phyloP scores from a whole-genome alignment of 2,113 vertebrate species.

The Noctilio leporinus region DNA sequence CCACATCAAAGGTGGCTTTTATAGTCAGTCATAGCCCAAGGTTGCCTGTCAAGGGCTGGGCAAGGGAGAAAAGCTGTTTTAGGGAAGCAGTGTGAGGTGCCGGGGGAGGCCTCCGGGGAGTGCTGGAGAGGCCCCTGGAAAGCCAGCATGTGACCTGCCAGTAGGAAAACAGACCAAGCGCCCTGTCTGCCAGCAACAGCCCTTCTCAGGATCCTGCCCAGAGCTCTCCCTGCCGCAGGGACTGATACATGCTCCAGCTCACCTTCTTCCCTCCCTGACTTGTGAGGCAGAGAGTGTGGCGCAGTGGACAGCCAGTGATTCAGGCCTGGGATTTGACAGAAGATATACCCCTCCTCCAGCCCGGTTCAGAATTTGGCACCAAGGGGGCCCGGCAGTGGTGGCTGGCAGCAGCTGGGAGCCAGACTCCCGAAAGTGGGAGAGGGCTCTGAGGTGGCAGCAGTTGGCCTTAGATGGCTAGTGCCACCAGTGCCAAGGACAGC shows the following conservation, averaged over 20 bases:
- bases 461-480: not conserved
- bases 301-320: not conserved
- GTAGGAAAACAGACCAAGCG: not conserved
- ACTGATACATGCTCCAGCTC: not conserved
- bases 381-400: not conserved
- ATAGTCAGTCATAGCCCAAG: constrained; percentile 27
- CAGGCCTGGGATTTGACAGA: not conserved
- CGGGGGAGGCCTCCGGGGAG: not conserved
- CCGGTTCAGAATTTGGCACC: not conserved
- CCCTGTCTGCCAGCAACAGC: rapidly evolving
- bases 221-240: not conserved
- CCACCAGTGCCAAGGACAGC: not conserved
- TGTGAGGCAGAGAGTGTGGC: not conserved
- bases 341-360: not conserved
- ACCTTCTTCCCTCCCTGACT: not conserved
- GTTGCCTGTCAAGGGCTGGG: not conserved
- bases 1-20: constrained; percentile 63
- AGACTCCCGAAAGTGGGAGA: not conserved
- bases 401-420: not conserved
- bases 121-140: not conserved
- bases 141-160: not conserved
- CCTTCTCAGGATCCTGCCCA: not conserved
- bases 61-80: constrained; percentile 16
- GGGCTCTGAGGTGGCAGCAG: not conserved
- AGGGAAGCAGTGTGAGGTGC: not conserved